Base-by-base conservation (phyloP, 2,113 vertebrate genomes). In the mouse (Mus musculus) region DNA sequence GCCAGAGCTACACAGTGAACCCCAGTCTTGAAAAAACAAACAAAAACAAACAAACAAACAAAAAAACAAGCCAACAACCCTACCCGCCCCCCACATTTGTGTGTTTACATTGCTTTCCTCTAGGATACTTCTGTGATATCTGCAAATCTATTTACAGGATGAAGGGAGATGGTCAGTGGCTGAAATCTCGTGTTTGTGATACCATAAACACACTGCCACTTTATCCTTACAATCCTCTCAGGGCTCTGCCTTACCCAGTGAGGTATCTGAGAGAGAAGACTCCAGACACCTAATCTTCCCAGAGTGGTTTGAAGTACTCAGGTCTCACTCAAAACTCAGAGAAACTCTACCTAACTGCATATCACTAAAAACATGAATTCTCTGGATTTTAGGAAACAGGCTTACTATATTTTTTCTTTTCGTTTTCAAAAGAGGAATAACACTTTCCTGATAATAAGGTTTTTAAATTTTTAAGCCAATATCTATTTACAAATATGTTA, bases 371-470 rank as follows among this genome's bases (percentile, higher is more conserved):
- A 95, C 5, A 75, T 75, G 4, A 3, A 82, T 59, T 80, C 73
- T n/a, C 95, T 93, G 42, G 90, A 98, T 59, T 98, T 98, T 97
- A 93, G 85, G 49, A 96, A 97, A 91, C 84, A 97, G 1, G 78
- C 63, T 0, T 19, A 33, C 12, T 75, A 2, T 59, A 2, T 39
- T 61, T 39, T 61, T 22, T 73, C 71, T 65, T 65, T 26, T 26
- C 8, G 14, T 28, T 95, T 96, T 97, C 46, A 97, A 97, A 91
- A 92, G 46, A 59, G 88, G 24, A 91, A 95, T 61, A 80, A 92
- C 1, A 69, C 39, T 96, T 93, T 76, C 49, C 93, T 97, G 96
- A 28, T 87, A 89, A 94, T 82, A 24, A 89, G 65, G 4, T 92
- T 95, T 78, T n/a, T 75, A 95, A 95, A 96, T 92, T 59, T 59